A percentile compares a stretch with the other conserved stretches of the same genome.
These are phyloP conservation scores for Drosophila mimetica DNA, from an alignment of 2,888 invertebrate genomes.

Conservation along the genomic window DNA sequence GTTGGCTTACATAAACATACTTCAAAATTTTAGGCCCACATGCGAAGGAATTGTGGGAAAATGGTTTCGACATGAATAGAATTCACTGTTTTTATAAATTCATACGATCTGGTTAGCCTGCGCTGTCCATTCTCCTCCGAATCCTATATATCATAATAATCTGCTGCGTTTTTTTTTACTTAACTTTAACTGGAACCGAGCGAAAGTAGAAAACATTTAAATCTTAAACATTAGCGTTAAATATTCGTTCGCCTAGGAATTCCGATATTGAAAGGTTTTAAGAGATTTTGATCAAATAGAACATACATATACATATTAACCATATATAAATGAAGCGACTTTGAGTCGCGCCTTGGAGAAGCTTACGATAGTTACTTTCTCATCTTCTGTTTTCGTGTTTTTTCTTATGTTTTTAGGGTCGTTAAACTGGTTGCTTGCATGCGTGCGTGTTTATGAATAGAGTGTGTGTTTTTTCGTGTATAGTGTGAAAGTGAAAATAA, in stretches of 20 bases:
- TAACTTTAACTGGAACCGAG: constrained; percentile 57
- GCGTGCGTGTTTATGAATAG: constrained; percentile 38
- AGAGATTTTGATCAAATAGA: constrained; percentile 58
- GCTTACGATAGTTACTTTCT: constrained; percentile 65
- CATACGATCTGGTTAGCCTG: constrained; percentile 40
- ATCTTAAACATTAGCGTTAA: constrained; percentile 63
- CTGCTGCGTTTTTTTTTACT: constrained; percentile 32
- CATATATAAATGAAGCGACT: constrained; percentile 73
- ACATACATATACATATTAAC: constrained; percentile 71
- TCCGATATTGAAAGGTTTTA: constrained; percentile 46
- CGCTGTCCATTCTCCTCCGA: constrained; percentile 18
- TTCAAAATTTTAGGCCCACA: constrained; percentile 73
- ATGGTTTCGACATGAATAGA: constrained; percentile 62
- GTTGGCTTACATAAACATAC: constrained; percentile 71
- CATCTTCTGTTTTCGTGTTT: constrained; percentile 34
- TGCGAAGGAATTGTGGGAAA: constrained; percentile 68
- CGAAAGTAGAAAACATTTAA: constrained; percentile 51
- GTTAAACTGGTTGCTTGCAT: constrained; percentile 50
- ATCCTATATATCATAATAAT: constrained; percentile 21
- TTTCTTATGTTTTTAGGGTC: constrained; percentile 50
- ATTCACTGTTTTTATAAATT: constrained; percentile 48
- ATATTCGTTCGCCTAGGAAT: constrained; percentile 68
- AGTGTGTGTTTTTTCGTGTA: constrained; percentile 31
- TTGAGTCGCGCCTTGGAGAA: constrained; percentile 65
- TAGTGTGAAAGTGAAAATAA: constrained; percentile 39